phyloP scores from a whole-genome alignment of 2,797 vertebrate genomes.

The Pseudocheirus occidentalis region DNA sequence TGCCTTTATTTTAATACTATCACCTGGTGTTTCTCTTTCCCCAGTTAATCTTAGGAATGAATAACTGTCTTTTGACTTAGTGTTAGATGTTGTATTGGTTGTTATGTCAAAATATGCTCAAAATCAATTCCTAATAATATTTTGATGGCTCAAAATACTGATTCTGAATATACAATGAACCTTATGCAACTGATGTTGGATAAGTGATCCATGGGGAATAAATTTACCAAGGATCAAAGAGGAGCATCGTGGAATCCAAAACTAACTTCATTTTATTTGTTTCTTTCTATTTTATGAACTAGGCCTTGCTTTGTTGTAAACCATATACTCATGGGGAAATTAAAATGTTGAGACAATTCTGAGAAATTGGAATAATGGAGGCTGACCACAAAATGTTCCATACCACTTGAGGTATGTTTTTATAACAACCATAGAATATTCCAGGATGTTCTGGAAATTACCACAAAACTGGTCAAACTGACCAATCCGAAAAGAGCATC shows the following conservation, averaged over 20 bases:
- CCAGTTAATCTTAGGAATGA: not conserved
- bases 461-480: not conserved
- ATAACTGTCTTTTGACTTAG: not conserved
- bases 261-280: not conserved
- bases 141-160: not conserved
- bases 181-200: not conserved
- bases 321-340: not conserved
- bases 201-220: not conserved
- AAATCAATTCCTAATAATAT: not conserved
- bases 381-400: not conserved
- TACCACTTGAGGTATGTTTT: too few species aligned
- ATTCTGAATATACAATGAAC: not conserved
- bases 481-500: not conserved
- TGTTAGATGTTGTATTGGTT: not conserved
- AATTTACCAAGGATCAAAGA: not conserved
- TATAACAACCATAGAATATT: not conserved
- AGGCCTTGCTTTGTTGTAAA: not conserved
- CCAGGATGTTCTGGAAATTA: not conserved
- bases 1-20: too few species aligned
- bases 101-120: not conserved
- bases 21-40: not conserved
- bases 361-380: not conserved
- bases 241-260: not conserved
- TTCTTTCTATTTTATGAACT: not conserved
- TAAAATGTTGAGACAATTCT: not conserved